Percentiles rank a stretch among this genome's conserved stretches.
phyloP scores from a whole-genome alignment of 2,797 vertebrate genomes.

The Dryobates pubescens region DNA sequence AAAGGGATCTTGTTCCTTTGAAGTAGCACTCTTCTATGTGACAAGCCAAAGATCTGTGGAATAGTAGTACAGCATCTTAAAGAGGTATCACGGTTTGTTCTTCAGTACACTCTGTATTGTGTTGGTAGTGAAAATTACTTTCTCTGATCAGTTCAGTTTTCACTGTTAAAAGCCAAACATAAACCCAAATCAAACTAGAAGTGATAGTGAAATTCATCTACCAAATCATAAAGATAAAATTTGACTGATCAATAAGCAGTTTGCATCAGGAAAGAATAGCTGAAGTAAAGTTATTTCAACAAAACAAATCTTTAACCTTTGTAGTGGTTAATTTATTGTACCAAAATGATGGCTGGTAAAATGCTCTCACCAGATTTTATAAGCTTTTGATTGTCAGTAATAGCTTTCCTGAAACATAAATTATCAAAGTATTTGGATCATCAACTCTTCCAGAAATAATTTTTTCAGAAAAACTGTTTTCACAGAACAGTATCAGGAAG shows the following conservation, averaged over 20 bases:
- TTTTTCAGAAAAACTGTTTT: neutral
- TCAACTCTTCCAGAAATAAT: neutral
- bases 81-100: neutral
- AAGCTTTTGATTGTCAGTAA: neutral
- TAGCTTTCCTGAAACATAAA: neutral
- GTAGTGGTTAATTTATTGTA: neutral
- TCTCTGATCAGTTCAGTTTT: neutral
- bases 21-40: neutral
- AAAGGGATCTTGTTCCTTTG: slow-evolving; percentile 25
- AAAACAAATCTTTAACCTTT: neutral
- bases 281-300: neutral
- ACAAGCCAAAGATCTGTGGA: slow-evolving; percentile 4
- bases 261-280: neutral
- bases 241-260: neutral
- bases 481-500: neutral
- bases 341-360: neutral
- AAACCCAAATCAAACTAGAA: neutral
- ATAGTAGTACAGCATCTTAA: neutral
- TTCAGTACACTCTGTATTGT: neutral
- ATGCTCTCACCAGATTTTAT: neutral
- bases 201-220: neutral
- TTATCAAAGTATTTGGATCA: neutral
- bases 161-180: neutral
- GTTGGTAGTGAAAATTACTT: neutral
- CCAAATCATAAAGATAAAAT: neutral